Evolutionary conservation across 2,797 vertebrate genomes (phyloP), one percentile per base, ranked within the genome.

Genomic region (Eulemur mongoz): DNA sequence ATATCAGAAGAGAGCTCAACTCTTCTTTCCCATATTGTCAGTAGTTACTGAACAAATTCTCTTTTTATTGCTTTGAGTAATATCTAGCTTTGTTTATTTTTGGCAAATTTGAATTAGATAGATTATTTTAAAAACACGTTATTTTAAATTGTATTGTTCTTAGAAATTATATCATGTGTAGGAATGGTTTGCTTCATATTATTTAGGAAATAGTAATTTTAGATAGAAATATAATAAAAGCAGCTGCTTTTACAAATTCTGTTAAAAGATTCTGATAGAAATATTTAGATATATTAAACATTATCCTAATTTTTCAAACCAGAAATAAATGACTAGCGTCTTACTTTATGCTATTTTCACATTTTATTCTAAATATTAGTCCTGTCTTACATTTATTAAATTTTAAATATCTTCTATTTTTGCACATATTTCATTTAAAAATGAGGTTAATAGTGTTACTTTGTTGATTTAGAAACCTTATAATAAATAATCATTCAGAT

Each of bases 401-500:
- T 95, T 72, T 54, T 96, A 87, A 91, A 87, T 95, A 91, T 95
- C 85, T 63, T 89, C 32, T 20, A 18, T 79, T 72, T 97, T 97
- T 97, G 82, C 88, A 97, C 97, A 67, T 69, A 84, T 69, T 14
- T 61, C 25, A 88, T 57, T 96, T 96, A 25, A 94, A 96, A 97
- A 94, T 93, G 43, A 97, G 0, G 30, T 75, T 50, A 20, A 73
- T 30, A 12, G 9, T 15, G 5, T 90, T 43, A 67, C 2, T 45
- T 75, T 75, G 10, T 54, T 88, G 14, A 80, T 86, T 67, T n/a
- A 90, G 4, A 72, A 8, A 20, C 15, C 76, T 57, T 30, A 27
- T 0, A 69, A 5, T 45, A 98, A 97, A 84, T 45, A 91, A 1
- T 35, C 97, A 96, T 97, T 76, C 94, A 95, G 95, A 97, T 97